Conservation (phyloP, 2,888 invertebrate species). For the Terebella lapidaria region DNA sequence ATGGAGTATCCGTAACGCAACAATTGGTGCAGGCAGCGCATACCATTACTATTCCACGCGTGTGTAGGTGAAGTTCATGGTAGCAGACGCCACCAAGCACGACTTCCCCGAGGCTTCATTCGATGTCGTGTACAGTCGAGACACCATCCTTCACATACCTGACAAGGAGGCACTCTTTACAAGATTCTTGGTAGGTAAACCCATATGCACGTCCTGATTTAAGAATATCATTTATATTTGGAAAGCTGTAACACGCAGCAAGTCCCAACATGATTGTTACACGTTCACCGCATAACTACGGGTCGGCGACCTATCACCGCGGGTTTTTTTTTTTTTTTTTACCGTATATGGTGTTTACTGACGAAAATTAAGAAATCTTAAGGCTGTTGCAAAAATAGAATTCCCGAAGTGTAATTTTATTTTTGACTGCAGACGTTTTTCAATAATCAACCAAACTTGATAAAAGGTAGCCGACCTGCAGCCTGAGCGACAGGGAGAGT, state of each 20-base stretch:
- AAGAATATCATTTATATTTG: background rate
- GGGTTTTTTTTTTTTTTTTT: background rate
- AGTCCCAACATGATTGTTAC: background rate
- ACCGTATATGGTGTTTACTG: background rate
- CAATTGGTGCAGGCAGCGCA: background rate
- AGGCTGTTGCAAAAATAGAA: too few relatives aligned
- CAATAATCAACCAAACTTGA: too few relatives aligned
- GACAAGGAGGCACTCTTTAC: slow-evolving; percentile 56
- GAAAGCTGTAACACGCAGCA: background rate
- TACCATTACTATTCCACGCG: background rate
- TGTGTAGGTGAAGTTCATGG: slow-evolving; percentile 53
- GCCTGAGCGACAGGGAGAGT: too few relatives aligned
- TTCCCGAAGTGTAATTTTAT: too few relatives aligned
- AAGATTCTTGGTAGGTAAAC: slow-evolving; percentile 55
- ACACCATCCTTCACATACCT: slow-evolving; percentile 59
- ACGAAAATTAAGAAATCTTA: too few relatives aligned
- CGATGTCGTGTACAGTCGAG: slow-evolving; percentile 59
- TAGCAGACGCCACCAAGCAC: slow-evolving; percentile 57
- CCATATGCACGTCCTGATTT: background rate
- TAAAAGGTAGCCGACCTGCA: too few relatives aligned
- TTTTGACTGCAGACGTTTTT: too few relatives aligned
- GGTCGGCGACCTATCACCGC: too few relatives aligned
- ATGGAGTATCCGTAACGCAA: background rate
- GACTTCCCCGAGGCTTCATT: slow-evolving; percentile 54
- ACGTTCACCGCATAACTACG: too few relatives aligned